Percentiles rank a stretch among this genome's conserved stretches.
phyloP scores from a whole-genome alignment of 2,888 invertebrate species.

The Synergus gifuensis region DNA sequence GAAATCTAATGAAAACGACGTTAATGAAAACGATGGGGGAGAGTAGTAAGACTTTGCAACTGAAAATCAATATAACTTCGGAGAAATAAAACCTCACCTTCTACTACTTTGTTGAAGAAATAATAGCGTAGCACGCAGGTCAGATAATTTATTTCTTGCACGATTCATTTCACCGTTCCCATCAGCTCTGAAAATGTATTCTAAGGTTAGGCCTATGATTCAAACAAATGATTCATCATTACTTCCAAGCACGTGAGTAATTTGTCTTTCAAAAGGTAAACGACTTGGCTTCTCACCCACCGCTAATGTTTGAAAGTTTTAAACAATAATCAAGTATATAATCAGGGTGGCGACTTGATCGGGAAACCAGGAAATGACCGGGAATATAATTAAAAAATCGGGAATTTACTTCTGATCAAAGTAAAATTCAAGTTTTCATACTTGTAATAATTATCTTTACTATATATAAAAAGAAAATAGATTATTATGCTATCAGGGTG shows the following conservation, averaged over 20 bases:
- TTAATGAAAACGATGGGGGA: neutral
- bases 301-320: neutral
- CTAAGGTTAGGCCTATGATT: slow-evolving; percentile 26
- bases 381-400: no score
- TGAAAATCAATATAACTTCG: slow-evolving; percentile 3
- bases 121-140: neutral
- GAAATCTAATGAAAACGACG: neutral
- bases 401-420: no score
- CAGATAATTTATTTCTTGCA: slow-evolving; percentile 20
- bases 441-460: no score
- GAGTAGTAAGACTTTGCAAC: neutral
- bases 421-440: no score
- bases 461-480: no score
- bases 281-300: neutral
- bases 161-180: slow-evolving; percentile 24
- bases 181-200: slow-evolving; percentile 31
- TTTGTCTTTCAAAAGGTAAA: slow-evolving; percentile 3
- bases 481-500: no score
- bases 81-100: neutral
- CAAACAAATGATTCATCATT: slow-evolving; percentile 22
- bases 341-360: no score
- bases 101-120: neutral
- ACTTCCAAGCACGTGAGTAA: neutral
- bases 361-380: no score
- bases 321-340: neutral